These are phyloP conservation scores for Apantesis nais DNA, from an alignment of 2,888 invertebrate species.

Conservation along the genomic window DNA sequence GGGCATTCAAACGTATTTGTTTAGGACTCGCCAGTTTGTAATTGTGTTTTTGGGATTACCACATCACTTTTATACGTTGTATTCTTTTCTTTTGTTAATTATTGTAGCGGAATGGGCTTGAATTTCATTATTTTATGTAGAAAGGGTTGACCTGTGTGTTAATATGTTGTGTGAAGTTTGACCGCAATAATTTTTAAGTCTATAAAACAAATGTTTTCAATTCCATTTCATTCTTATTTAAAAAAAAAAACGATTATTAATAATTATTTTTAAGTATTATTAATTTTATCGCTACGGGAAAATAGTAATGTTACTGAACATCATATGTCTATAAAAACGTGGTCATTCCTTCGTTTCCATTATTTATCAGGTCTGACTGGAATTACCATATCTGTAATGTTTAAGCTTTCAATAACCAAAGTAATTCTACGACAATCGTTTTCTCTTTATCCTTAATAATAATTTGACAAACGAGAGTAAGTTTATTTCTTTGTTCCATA, in stretches of 20 bases:
- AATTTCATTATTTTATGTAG: constrained; percentile 1
- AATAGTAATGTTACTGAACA: no score
- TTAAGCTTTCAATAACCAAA: neutral
- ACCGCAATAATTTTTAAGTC: neutral
- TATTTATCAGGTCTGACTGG: neutral
- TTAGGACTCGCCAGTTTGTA: constrained; percentile 41
- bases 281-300: no score
- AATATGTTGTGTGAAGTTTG: neutral
- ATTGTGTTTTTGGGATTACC: constrained; percentile 45
- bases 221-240: no score
- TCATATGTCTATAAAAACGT: no score
- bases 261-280: no score
- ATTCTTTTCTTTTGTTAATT: constrained; percentile 29
- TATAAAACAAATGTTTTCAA: no score
- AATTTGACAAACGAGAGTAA: no score
- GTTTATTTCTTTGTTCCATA: no score
- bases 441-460: no score
- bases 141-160: neutral
- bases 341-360: neutral
- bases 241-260: no score
- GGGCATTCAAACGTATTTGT: constrained; percentile 43
- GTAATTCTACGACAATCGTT: neutral
- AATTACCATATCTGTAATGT: neutral
- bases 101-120: neutral
- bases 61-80: constrained; percentile 39